Percentiles rank a stretch among this genome's conserved stretches.
Evolutionary conservation across 2,797 vertebrate species (phyloP).

Genomic region (Sphenopsis melanotis): DNA sequence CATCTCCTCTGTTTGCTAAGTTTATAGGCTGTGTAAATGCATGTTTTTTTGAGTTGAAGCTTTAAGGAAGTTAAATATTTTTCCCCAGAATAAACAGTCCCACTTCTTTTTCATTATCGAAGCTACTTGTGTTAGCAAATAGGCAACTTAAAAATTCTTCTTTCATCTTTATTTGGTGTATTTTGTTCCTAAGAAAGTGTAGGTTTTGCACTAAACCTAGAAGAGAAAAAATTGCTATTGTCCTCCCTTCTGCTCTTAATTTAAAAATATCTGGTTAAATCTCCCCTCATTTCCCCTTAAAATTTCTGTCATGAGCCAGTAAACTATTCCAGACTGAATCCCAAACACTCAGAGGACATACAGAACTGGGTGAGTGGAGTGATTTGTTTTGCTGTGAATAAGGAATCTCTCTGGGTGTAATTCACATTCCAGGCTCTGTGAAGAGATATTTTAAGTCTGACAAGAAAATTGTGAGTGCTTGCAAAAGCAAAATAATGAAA

Average conservation of each 20-base stretch:
- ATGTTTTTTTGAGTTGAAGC: background rate
- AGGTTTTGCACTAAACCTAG: background rate
- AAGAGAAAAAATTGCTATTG: background rate
- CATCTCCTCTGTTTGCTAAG: background rate
- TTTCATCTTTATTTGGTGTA: background rate
- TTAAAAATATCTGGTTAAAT: background rate
- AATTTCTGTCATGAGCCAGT: background rate
- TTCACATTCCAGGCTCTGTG: background rate
- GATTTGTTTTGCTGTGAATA: background rate
- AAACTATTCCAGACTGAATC: background rate
- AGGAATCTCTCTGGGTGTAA: background rate
- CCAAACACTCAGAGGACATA: background rate
- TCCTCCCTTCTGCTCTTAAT: background rate
- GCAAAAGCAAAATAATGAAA: background rate
- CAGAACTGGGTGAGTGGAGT: accelerated
- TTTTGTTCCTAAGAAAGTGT: background rate
- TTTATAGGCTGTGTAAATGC: background rate
- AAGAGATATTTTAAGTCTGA: background rate
- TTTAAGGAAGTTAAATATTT: background rate
- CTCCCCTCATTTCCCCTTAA: background rate
- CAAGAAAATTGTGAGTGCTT: background rate
- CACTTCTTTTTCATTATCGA: background rate
- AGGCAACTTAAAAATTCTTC: background rate
- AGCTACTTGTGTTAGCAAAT: background rate
- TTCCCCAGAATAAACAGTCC: background rate